phyloP scores from a whole-genome alignment of 2,113 vertebrate genomes.

The Hippotragus niger region DNA sequence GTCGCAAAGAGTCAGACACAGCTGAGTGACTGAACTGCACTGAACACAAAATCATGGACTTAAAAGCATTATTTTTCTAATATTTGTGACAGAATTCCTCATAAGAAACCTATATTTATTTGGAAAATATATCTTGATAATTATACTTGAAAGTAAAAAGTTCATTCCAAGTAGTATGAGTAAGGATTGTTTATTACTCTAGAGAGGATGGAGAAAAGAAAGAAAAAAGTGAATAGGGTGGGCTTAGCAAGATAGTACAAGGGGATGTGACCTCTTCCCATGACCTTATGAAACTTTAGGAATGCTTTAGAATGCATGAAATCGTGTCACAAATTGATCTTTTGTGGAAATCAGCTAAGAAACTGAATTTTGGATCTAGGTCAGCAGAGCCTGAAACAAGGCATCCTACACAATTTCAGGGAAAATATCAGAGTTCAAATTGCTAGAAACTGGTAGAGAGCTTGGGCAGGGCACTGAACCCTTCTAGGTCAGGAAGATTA shows the following conservation, averaged over 20 bases:
- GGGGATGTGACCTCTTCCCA: slow-evolving; percentile 26
- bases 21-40: too few species aligned
- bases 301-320: slow-evolving; percentile 34
- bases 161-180: neutral
- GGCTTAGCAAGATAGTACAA: neutral
- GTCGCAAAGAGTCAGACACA: too few species aligned
- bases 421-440: neutral
- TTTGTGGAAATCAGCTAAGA: slow-evolving; percentile 35
- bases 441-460: neutral
- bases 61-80: neutral
- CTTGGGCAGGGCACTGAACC: neutral
- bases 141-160: neutral
- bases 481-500: neutral
- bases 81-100: neutral
- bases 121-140: neutral
- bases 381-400: neutral
- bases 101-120: neutral
- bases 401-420: neutral
- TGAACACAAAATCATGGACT: neutral
- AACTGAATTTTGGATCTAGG: slow-evolving; percentile 18
- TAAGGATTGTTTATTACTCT: neutral
- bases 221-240: neutral
- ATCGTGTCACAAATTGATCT: slow-evolving; percentile 37
- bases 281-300: slow-evolving; percentile 13
- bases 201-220: neutral